phyloP scores from a whole-genome alignment of 2,888 invertebrate species.

The Caenorhabditis uteleia region DNA sequence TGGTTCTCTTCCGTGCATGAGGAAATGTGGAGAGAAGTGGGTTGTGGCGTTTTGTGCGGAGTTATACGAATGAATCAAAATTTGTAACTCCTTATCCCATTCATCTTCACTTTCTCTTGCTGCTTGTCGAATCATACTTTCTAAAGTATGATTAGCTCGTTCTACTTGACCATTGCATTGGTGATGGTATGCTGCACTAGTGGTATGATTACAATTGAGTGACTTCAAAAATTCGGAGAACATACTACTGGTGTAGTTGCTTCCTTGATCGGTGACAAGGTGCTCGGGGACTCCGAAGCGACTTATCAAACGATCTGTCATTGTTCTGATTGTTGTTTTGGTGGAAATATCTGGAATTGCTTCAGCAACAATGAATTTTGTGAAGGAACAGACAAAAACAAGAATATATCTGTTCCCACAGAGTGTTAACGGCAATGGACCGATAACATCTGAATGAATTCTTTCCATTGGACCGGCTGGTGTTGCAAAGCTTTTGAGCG shows the following conservation, averaged over 20 bases:
- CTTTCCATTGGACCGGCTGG: slow-evolving; percentile 13
- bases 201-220: neutral
- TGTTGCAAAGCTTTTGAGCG: slow-evolving; percentile 2
- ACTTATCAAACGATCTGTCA: slow-evolving; percentile 6
- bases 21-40: slow-evolving; percentile 15
- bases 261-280: slow-evolving; percentile 15
- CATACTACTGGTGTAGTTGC: slow-evolving; percentile 1
- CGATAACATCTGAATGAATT: slow-evolving; percentile 27
- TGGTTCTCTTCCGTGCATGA: no score
- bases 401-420: slow-evolving; percentile 21
- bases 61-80: slow-evolving; percentile 26
- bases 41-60: slow-evolving; percentile 12
- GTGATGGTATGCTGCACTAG: slow-evolving; percentile 26
- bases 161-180: slow-evolving; percentile 37
- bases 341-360: slow-evolving; percentile 4
- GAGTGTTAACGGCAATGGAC: slow-evolving; percentile 21
- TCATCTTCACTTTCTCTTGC: slow-evolving; percentile 6
- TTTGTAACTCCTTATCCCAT: slow-evolving; percentile 30
- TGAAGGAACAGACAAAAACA: slow-evolving; percentile 11
- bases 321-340: neutral
- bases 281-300: slow-evolving; percentile 11
- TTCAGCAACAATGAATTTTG: slow-evolving; percentile 14
- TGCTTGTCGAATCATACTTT: slow-evolving; percentile 10
- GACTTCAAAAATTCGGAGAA: slow-evolving; percentile 1
- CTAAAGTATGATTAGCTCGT: slow-evolving; percentile 25